Conservation (phyloP, 1,140 invertebrate species). For the Calephelis virginiensis region DNA sequence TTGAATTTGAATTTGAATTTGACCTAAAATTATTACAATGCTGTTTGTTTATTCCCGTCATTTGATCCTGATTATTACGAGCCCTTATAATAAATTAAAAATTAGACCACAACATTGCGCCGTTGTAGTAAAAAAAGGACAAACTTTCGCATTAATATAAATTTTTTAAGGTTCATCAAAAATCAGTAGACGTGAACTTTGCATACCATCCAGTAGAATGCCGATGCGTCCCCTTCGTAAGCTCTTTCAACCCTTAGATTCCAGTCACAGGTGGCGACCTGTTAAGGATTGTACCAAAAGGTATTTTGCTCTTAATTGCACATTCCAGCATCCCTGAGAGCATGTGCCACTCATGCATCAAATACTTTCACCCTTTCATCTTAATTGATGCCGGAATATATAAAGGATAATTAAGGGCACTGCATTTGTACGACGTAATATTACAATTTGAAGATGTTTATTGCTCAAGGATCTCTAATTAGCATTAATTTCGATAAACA, state of each 20-base stretch:
- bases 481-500: no score
- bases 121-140: no score
- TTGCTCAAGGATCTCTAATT: not conserved
- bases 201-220: not conserved
- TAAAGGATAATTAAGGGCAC: constrained; percentile 11
- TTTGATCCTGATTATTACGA: no score
- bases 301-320: constrained; percentile 28
- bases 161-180: no score
- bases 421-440: not conserved
- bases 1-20: no score
- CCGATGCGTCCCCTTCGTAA: constrained; percentile 29
- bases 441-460: not conserved
- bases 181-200: no score
- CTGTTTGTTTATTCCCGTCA: no score
- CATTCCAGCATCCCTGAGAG: constrained; percentile 3
- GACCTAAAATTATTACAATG: no score
- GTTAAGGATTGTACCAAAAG: constrained; percentile 32
- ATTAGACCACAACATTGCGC: no score
- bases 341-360: constrained; percentile 17
- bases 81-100: no score
- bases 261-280: constrained; percentile 35
- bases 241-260: constrained; percentile 38
- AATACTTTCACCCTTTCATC: constrained; percentile 13
- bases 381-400: constrained; percentile 8
- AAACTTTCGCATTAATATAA: no score